Evolutionary conservation across 2,888 invertebrate genomes (phyloP).

Genomic region (Ormyrus pomaceus): DNA sequence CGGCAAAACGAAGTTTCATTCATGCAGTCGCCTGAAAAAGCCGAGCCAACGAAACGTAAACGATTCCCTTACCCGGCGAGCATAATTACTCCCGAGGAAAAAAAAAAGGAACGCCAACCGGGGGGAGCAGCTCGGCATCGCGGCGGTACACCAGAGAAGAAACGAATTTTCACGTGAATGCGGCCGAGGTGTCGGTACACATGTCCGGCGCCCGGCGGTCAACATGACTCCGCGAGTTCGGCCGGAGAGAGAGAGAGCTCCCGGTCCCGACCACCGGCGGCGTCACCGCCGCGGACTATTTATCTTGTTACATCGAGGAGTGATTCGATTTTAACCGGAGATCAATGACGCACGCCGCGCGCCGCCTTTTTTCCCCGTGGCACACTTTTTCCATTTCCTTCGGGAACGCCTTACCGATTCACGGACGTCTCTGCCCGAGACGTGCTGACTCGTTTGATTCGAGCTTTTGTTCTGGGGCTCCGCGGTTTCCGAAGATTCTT

Average conservation of each 20-base stretch:
- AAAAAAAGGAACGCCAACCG: conserved; percentile 3
- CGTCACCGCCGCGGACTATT: conserved; percentile 68
- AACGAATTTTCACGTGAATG: conserved; percentile 56
- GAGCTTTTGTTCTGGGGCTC: too few species aligned
- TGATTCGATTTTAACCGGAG: conserved; percentile 70
- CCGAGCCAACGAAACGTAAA: not conserved
- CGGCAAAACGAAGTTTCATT: too few species aligned
- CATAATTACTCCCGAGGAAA: not conserved
- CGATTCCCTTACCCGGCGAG: not conserved
- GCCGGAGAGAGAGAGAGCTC: conserved; percentile 53
- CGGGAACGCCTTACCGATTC: too few species aligned
- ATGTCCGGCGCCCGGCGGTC: conserved; percentile 62
- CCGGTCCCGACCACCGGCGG: conserved; percentile 65
- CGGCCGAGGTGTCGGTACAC: conserved; percentile 49
- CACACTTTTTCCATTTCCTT: too few species aligned
- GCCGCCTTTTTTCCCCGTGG: not conserved
- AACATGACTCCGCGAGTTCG: conserved; percentile 60
- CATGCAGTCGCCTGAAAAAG: too few species aligned
- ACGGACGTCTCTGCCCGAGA: too few species aligned
- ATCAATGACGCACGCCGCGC: conserved; percentile 65
- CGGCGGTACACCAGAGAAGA: not conserved
- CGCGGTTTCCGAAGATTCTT: too few species aligned
- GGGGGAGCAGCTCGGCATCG: not conserved
- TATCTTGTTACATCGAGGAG: conserved; percentile 69
- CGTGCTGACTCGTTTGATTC: too few species aligned